Conservation (phyloP, 2,113 vertebrate genomes). For the Sapayoa aenigma region DNA sequence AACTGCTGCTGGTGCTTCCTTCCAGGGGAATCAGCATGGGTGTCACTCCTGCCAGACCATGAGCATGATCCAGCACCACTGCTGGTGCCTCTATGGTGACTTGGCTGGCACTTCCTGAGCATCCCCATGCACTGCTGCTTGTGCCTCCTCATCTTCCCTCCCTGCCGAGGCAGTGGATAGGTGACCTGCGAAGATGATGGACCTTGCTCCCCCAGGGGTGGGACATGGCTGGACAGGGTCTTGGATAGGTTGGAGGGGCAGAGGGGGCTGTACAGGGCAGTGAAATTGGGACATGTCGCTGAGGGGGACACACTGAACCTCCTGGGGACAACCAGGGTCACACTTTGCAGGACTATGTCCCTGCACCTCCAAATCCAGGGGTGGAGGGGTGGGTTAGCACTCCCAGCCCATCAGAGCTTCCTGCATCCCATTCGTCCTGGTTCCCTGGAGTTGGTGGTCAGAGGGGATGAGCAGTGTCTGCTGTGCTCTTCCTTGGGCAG, state of each 20-base stretch:
- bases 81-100: not conserved
- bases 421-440: rapidly evolving
- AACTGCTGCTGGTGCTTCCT: not conserved
- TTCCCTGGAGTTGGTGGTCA: not conserved
- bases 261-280: not conserved
- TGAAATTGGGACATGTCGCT: not conserved
- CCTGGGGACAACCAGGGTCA: not conserved
- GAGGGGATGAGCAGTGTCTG: not conserved
- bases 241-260: rapidly evolving
- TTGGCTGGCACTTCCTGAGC: not conserved
- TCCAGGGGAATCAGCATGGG: rapidly evolving
- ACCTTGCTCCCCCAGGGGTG: not conserved
- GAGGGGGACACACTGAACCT: not conserved
- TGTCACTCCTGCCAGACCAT: rapidly evolving
- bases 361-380: not conserved
- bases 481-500: not conserved
- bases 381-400: not conserved
- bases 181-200: rapidly evolving
- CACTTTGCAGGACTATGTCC: not conserved
- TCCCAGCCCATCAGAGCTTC: not conserved
- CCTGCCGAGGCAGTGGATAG: not conserved
- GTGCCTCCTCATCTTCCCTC: not conserved
- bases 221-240: not conserved
- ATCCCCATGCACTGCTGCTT: not conserved
- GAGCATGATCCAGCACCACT: not conserved